Base-by-base conservation (phyloP, 2,797 vertebrate species). In the Enteromius mattozi region DNA sequence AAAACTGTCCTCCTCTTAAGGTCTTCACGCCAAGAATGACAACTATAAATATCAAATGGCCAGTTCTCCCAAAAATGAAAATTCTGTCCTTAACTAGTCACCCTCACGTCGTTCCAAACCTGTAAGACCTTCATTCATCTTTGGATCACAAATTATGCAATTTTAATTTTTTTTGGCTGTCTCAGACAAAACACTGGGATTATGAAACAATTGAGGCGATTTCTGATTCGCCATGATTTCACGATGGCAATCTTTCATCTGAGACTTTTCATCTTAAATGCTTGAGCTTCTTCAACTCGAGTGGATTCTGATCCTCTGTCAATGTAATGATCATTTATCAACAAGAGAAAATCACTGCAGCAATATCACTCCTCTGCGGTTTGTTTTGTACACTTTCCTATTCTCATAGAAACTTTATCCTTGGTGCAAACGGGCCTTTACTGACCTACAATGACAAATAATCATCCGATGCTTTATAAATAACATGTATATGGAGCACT, bases 271-370 rank as follows among this genome's bases (percentile, higher is more conserved):
- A 3, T 33, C 61, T 33, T 65, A 33, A 33, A 65, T 65, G 61
- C 61, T 65, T 33, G 27, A 33, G 14, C 27, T 30, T 16, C 14
- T 30, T 63, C 16, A 30, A 30, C 27, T 63, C 6, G 14, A 17
- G 27, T 63, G n/a, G n/a, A 59, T 59, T 59, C n/a, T 59, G 54
- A 59, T 59, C 56, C n/a, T n/a, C 56, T 59, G 56, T 59, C n/a
- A 24, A 12, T 24, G 56, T 12, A 24, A 4, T 59, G 56, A 10
- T 59, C 9, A 59, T 56, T n/a, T n/a, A 56, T n/a, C 54, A 3
- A 56, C 49, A 17, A 51, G 49, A 56, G 21, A 56, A 56, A n/a
- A 7, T n/a, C 8, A 10, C 21, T 59, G 3, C 56, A 24, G n/a
- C 0, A 17, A 59, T 59, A 59, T 10, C 0, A 0, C n/a, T 59